A percentile compares a stretch with the other conserved stretches of the same genome.
Evolutionary conservation across 2,797 vertebrate genomes (phyloP).

Genomic region (Zonotrichia albicollis): DNA sequence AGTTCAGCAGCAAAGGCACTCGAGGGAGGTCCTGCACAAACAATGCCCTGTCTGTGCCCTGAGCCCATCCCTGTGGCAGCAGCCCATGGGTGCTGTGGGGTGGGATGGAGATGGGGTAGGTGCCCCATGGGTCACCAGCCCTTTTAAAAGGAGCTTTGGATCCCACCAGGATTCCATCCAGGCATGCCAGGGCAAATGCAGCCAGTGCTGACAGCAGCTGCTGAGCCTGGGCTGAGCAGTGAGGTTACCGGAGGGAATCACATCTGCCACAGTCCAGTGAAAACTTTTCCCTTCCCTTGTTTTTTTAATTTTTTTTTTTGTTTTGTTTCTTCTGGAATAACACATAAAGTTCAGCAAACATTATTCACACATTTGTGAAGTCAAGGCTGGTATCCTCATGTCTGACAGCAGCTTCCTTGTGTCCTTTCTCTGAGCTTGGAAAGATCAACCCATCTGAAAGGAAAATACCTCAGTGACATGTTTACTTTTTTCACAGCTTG

Average conservation of each 20-base stretch:
- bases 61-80: rapidly evolving
- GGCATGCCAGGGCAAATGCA: rapidly evolving
- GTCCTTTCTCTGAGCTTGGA: background rate
- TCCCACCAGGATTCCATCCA: background rate
- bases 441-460: background rate
- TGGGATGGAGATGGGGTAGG: background rate
- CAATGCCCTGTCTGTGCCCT: background rate
- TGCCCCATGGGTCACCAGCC: background rate
- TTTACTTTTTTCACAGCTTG: constrained; percentile 47
- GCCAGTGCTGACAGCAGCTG: rapidly evolving
- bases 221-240: background rate
- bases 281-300: rapidly evolving
- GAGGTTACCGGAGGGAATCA: background rate
- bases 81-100: background rate
- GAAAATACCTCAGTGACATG: constrained; percentile 49
- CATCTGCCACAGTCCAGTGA: background rate
- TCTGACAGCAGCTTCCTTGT: constrained; percentile 16
- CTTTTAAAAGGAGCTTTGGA: background rate
- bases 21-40: background rate
- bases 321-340: background rate
- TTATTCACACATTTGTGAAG: constrained; percentile 25
- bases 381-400: background rate
- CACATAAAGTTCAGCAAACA: background rate
- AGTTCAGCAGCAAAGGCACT: background rate
- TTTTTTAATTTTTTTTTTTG: background rate